Evolutionary conservation across 2,888 invertebrate species (phyloP), one percentile per base, ranked within the genome.

Genomic region (Rutpela maculata): DNA sequence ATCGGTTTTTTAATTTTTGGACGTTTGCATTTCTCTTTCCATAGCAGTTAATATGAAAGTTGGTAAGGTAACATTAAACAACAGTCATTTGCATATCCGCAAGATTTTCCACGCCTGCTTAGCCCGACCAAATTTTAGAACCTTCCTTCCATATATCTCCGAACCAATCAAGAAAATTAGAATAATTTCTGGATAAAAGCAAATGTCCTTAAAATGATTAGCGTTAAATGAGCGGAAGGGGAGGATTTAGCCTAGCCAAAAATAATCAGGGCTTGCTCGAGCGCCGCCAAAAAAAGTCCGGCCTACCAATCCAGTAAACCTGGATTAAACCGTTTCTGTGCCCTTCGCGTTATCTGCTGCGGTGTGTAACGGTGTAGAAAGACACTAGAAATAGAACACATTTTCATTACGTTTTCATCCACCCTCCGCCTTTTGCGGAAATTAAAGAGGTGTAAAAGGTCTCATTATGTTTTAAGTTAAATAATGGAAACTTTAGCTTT

Each of bases 361-460:
- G 74, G 71, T 31, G 75, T 76, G 75, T 76, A 81, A 78, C 81
- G 77, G 69, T 66, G 70, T 71, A 71, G 78, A 76, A 78, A 81
- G 78, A 67, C 77, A 76, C 78, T 75, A 73, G 31, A 74, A 77
- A 74, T 75, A 81, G 78, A 77, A 74, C 80, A 80, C 81, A 81
- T 80, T 81, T 80, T 80, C 83, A 83, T 82, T 82, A 82, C 77
- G 77, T 76, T 81, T 82, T 78, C 81, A 80, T 80, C 78, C 78
- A 81, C 79, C 80, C 79, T 80, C 69, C 75, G 78, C 78, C 77
- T 80, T 78, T 80, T 82, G 80, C 82, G 84, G 84, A 84, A 84
- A 84, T 84, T 84, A 83, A 84, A 82, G 81, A 80, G 82, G 82
- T 81, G 80, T 80, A 73, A 81, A 81, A 77, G 77, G 80, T 75